Base-by-base conservation (phyloP, 2,888 invertebrate genomes). In the Xanthia togata region DNA sequence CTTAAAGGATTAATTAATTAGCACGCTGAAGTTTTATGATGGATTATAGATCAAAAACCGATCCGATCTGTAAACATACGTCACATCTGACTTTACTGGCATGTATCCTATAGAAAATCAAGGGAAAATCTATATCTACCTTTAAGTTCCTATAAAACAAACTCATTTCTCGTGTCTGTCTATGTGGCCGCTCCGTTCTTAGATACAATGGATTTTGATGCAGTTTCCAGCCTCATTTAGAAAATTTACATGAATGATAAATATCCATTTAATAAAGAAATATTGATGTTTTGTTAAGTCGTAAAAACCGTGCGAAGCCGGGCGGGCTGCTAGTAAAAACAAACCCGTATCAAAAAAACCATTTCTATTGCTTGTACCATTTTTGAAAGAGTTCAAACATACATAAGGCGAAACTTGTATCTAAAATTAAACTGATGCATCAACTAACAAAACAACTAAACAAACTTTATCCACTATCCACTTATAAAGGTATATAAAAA, bases 91-190 rank as follows among this genome's bases (percentile, higher is more conserved):
- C 2, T 35, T 14, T 3, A 12, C 11, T 26, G 2, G 1, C 2
- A 31, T 2, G 2, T 26, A 11, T 2, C 23, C 4, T 53, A 47
- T 9, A 72, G 11, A 31, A 26, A 63, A 0, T 23, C 0, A 9
- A 44, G 2, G 44, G 11, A 17, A 41, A n/a, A n/a, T 44, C 12
- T 11, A 41, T n/a, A 17, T 17, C 31, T 31, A 31, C 31, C 31
- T 31, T 31, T 31, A 31, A n/a, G n/a, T n/a, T n/a, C n/a, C n/a
- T n/a, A n/a, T n/a, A n/a, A n/a, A n/a, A 20, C 1, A 23, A 60
- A 35, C 0, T n/a, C n/a, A n/a, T n/a, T n/a, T n/a, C 12, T 23
- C 1, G 8, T n/a, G 1, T 14, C 1, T 62, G 6, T 35, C 8
- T 62, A 8, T n/a, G n/a, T 55, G n/a, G 4, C n/a, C n/a, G n/a